These are phyloP conservation scores for Eucidaris tribuloides DNA, from an alignment of 35 echinoderm and acorn worm genomes.

Conservation along the genomic window DNA sequence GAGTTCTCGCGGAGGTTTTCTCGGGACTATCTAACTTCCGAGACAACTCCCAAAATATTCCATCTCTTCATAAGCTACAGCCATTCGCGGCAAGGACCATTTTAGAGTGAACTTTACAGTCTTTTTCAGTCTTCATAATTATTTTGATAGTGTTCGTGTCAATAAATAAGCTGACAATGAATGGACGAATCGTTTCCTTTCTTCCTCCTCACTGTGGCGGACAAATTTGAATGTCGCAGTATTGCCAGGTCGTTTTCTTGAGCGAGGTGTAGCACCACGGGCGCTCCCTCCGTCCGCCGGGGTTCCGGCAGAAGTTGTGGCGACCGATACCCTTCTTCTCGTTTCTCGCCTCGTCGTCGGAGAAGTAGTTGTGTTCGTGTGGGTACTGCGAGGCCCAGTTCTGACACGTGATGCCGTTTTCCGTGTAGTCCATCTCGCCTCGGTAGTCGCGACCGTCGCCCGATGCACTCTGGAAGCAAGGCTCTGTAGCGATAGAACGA, in stretches of 20 bases:
- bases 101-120: too few relatives aligned
- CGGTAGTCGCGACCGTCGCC: conserved; percentile 86
- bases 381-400: conserved; percentile 85
- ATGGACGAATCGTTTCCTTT: background rate
- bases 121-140: too few relatives aligned
- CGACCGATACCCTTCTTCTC: conserved; percentile 69
- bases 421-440: conserved; percentile 78
- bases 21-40: too few relatives aligned
- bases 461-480: conserved; percentile 62
- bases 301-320: conserved; percentile 95
- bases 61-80: too few relatives aligned
- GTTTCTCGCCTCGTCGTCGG: conserved; percentile 46
- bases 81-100: too few relatives aligned
- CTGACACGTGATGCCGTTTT: conserved; percentile 82
- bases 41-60: too few relatives aligned
- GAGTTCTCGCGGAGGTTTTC: too few relatives aligned
- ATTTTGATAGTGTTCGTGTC: too few relatives aligned
- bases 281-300: conserved; percentile 49
- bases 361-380: conserved; percentile 64
- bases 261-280: conserved; percentile 95
- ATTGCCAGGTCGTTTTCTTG: conserved; percentile 77
- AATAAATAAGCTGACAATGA: too few relatives aligned
- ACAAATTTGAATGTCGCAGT: conserved; percentile 78
- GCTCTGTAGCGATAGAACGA: background rate
- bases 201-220: background rate